Conservation (phyloP, 1,140 invertebrate species). For the Ceratina calcarata region DNA sequence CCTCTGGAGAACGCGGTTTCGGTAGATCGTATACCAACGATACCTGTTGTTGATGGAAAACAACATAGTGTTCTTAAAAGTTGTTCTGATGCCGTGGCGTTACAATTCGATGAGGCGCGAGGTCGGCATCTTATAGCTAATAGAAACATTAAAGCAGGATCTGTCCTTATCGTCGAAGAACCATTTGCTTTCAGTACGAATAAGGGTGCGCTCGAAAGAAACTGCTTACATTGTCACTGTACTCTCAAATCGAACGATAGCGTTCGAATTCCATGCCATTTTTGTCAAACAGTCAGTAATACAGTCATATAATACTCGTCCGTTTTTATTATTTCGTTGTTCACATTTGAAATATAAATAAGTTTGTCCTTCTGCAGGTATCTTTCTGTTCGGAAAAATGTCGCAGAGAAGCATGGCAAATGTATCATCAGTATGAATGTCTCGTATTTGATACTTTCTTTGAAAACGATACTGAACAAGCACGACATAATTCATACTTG, state of each 20-base stretch:
- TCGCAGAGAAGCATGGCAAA: constrained; percentile 75
- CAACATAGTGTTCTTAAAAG: constrained; percentile 63
- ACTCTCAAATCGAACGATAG: constrained; percentile 67
- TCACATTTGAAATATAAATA: constrained; percentile 26
- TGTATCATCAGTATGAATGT: constrained; percentile 82
- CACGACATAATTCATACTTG: constrained; percentile 73
- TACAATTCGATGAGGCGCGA: constrained; percentile 59
- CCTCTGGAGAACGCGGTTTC: neutral
- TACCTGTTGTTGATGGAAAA: constrained; percentile 69
- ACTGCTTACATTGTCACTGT: constrained; percentile 82
- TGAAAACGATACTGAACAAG: constrained; percentile 63
- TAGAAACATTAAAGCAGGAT: constrained; percentile 75
- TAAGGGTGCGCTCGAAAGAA: constrained; percentile 71
- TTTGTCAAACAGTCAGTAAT: constrained; percentile 79
- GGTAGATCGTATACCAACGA: neutral
- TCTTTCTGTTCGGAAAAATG: constrained; percentile 81
- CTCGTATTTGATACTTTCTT: constrained; percentile 77
- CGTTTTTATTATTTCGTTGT: neutral
- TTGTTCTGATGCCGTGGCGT: constrained; percentile 71
- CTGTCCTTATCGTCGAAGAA: constrained; percentile 77
- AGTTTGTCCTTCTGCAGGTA: constrained; percentile 69
- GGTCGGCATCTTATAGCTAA: constrained; percentile 74
- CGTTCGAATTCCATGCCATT: constrained; percentile 78
- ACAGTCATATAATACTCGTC: neutral
- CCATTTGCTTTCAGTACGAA: constrained; percentile 79